A percentile compares a stretch with the other conserved stretches of the same genome.
These are phyloP conservation scores for Promerops cafer DNA, from an alignment of 2,113 vertebrate genomes.

Conservation along the genomic window DNA sequence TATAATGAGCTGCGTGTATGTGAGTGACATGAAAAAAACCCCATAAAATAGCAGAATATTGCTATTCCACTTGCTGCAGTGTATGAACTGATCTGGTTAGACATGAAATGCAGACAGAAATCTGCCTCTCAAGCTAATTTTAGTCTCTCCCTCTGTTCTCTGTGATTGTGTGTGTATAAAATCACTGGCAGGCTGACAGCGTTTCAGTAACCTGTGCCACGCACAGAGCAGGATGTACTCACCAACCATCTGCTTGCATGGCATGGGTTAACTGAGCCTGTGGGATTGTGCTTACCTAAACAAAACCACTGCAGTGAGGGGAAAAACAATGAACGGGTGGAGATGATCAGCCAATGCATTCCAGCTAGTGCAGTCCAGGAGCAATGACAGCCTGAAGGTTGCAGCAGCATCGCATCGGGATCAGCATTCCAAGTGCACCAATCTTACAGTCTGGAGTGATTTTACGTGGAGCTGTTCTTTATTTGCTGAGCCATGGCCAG, in stretches of 20 bases:
- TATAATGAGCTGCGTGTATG: background rate
- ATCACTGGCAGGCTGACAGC: constrained; percentile 42
- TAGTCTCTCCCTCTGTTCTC: constrained; percentile 54
- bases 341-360: constrained; percentile 62
- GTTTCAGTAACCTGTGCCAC: constrained; percentile 41
- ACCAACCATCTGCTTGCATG: constrained; percentile 50
- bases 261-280: constrained; percentile 65
- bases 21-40: background rate
- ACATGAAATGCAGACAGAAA: constrained; percentile 44
- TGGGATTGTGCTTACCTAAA: constrained; percentile 67
- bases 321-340: constrained; percentile 69
- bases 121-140: constrained; percentile 57
- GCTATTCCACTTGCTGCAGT: constrained; percentile 11
- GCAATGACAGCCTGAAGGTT: constrained; percentile 65
- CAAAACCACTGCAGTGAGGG: constrained; percentile 68
- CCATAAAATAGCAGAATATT: background rate
- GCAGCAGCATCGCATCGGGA: constrained; percentile 51
- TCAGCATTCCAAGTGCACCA: constrained; percentile 55
- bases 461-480: constrained; percentile 33
- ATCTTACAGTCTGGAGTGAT: constrained; percentile 20
- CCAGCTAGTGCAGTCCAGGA: constrained; percentile 48
- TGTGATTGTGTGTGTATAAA: constrained; percentile 9
- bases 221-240: background rate
- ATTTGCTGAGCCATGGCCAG: constrained; percentile 64
- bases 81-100: constrained; percentile 33